These are phyloP conservation scores for Pedetes capensis DNA, from an alignment of 2,113 vertebrate genomes.

Conservation along the genomic window DNA sequence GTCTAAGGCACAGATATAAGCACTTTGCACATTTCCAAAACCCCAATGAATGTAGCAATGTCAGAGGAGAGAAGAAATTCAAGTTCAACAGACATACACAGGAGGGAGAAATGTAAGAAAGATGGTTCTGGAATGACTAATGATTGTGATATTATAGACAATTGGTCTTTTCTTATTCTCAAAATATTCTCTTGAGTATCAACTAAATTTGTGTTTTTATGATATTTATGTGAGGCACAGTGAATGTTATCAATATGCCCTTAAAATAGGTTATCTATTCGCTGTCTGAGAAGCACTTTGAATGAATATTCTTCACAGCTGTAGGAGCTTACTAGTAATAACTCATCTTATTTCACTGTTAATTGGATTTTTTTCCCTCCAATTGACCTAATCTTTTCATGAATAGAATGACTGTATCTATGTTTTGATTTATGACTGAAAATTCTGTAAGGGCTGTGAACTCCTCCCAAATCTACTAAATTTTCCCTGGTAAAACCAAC, in stretches of 20 bases:
- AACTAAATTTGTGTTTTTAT: constrained; percentile 6
- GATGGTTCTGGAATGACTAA: not conserved
- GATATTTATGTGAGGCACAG: not conserved
- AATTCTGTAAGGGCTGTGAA: not conserved
- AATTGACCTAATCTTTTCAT: constrained; percentile 31
- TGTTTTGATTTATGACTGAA: constrained; percentile 51
- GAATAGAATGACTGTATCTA: constrained; percentile 16
- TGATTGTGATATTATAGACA: not conserved
- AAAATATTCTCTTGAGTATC: not conserved
- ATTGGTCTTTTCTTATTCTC: not conserved
- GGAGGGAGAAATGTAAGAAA: not conserved
- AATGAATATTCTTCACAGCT: not conserved
- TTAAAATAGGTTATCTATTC: not conserved
- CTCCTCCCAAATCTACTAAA: not conserved
- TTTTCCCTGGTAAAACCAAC: not conserved
- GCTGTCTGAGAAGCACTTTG: constrained; percentile 11
- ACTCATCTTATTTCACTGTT: not conserved
- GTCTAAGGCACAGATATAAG: not conserved
- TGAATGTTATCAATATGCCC: not conserved
- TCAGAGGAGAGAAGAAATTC: not conserved
- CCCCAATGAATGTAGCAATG: not conserved
- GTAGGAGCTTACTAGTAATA: not conserved
- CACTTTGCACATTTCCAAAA: not conserved
- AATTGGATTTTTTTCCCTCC: constrained; percentile 39
- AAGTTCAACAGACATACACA: not conserved